Evolutionary conservation across 1,140 invertebrate genomes (phyloP), one percentile per base, ranked within the genome.

Genomic region (Bombus vancouverensis): DNA sequence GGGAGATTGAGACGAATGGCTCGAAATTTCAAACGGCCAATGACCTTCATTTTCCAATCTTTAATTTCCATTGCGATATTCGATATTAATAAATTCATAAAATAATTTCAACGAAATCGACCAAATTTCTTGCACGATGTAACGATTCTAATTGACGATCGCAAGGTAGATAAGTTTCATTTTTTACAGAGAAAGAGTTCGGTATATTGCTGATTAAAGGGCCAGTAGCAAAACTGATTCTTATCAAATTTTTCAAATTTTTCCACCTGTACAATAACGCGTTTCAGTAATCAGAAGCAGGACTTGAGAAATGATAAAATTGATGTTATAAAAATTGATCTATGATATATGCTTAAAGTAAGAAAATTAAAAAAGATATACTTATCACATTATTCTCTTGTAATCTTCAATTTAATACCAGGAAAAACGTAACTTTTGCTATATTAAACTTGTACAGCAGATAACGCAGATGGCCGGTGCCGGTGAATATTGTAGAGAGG

Each of bases 1-100:
- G 74, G 53, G 39, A 62, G 77, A 81, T 76, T 59, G 42, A 44
- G 39, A 71, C 34, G 37, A 44, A 72, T 28, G 37, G 10, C 32
- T 13, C 22, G 72, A 77, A 70, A 83, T 34, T 77, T 44, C 28
- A 12, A 66, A 59, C 47, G 18, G 5, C 3, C 47, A 62, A 1
- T 70, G 18, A n/a, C 2, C 4, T 18, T 44, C 28, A 1, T 18
- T 18, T n/a, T 37, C 15, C 2, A 53, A 25, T 22, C 18, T 22
- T 25, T 5, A 34, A 3, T 37, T 68, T 37, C 32, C 32, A 62
- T 62, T 22, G 18, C 47, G 13, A 62, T 13, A 62, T n/a, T 12
- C 8, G 15, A 66, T n/a, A 22, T 39, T 70, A 12, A 39, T 4
- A 39, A 15, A 68, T 37, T 37, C 66, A 66, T n/a, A 13, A 32